A percentile compares a stretch with the other conserved stretches of the same genome.
These are phyloP conservation scores for Porites cylindrica DNA, from an alignment of 92 coral and sea anemone genomes.

Conservation along the genomic window DNA sequence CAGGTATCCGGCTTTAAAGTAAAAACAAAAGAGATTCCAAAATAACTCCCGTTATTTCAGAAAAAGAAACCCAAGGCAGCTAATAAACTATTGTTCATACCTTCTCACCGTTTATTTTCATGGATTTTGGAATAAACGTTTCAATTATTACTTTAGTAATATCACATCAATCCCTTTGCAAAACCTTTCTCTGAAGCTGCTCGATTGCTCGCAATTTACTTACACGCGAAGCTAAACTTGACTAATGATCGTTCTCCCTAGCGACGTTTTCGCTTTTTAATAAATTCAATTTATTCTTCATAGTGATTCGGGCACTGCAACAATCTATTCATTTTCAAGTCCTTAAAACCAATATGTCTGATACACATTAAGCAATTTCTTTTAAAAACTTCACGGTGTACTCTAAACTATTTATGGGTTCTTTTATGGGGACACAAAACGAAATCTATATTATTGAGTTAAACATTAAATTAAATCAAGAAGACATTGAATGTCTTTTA, in stretches of 20 bases:
- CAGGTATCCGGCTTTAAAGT: neutral
- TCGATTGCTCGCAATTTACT: constrained; percentile 33
- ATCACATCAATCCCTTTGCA: neutral
- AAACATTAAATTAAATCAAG: constrained; percentile 42
- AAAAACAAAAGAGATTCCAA: neutral
- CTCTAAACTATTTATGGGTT: constrained; percentile 35
- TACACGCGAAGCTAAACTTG: constrained; percentile 18
- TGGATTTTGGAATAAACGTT: neutral
- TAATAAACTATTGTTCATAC: neutral
- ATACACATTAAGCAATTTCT: constrained; percentile 54
- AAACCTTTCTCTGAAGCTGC: neutral
- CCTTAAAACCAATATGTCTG: constrained; percentile 47
- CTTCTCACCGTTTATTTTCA: neutral
- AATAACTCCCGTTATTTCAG: neutral
- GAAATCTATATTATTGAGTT: constrained; percentile 47
- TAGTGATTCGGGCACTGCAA: constrained; percentile 20
- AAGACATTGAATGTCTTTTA: constrained; percentile 3
- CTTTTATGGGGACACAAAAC: constrained; percentile 38
- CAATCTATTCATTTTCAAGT: constrained; percentile 43
- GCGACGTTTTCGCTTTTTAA: constrained; percentile 28
- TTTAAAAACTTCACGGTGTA: constrained; percentile 52
- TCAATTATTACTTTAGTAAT: neutral
- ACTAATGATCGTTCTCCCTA: constrained; percentile 7
- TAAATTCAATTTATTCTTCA: constrained; percentile 42
- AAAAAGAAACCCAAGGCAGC: neutral